Evolutionary conservation across 2,113 vertebrate species (phyloP), one percentile per base, ranked within the genome.

Genomic region (Galeopterus variegatus): DNA sequence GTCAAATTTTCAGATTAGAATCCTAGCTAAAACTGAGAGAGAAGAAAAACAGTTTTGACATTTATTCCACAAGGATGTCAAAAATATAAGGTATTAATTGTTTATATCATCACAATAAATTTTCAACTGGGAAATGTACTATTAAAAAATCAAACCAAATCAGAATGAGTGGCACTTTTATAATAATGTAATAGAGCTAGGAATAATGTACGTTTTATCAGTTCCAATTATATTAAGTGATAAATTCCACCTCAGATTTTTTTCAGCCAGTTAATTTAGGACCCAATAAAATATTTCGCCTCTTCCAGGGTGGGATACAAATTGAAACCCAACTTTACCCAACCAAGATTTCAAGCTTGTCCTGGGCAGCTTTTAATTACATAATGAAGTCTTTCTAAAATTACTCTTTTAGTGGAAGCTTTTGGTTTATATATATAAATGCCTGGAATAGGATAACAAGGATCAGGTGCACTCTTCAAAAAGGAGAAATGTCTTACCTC

Each of bases 61-160:
- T 41, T 54, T 56, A 90, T 58, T 82, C 91, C 21, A 76, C 18
- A 77, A 90, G n/a, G 14, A 67, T 80, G 75, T 88, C 17, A 62
- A 15, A 54, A 81, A 85, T 95, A 56, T n/a, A 64, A 88, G 69
- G 14, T 82, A 62, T 80, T 82, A 87, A 79, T 73, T 95, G 58
- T 52, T 84, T 64, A 52, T 92, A 56, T 70, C 36, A 82, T 75
- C 52, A 31, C 13, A 69, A 56, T 79, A 67, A 33, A 45, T 48
- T 92, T 96, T 90, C 67, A 93, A 92, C 56, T 33, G 73, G 41
- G 23, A 73, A 60, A 62, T 88, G 26, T 24, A n/a, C 10, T 48
- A 75, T 86, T 83, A 67, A 90, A 67, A 85, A 83, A 64, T 67
- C 21, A 88, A 87, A 36, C 28, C 45, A 58, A 76, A 86, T 72